These are phyloP conservation scores for Tolmerus cingulatus DNA, from an alignment of 2,888 invertebrate genomes.

Conservation along the genomic window DNA sequence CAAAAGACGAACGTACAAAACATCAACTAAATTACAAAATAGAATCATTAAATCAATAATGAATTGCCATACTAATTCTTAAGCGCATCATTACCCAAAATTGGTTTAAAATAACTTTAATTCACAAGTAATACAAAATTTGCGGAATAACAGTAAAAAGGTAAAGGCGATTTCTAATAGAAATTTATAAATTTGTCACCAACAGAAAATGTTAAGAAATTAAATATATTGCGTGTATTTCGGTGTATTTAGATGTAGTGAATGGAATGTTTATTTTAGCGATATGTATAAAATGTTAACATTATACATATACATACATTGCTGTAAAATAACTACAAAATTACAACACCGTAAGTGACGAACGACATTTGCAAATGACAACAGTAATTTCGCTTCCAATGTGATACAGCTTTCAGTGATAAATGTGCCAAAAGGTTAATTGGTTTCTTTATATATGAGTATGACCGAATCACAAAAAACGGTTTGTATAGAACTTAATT, in stretches of 20 bases:
- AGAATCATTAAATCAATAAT: neutral
- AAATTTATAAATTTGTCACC: neutral
- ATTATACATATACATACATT: slow-evolving; percentile 29
- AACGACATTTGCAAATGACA: slow-evolving; percentile 50
- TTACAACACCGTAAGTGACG: slow-evolving; percentile 47
- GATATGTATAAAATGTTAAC: neutral
- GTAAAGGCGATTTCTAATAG: neutral
- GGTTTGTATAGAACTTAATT: neutral
- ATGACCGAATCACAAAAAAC: neutral
- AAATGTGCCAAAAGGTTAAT: neutral
- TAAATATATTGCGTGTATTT: neutral
- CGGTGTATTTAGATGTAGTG: neutral
- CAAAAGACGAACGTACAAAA: neutral
- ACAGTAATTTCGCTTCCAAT: slow-evolving; percentile 48
- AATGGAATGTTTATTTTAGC: neutral
- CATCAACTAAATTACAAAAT: neutral
- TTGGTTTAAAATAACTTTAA: neutral
- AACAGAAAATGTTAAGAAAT: neutral
- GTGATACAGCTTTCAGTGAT: slow-evolving; percentile 48
- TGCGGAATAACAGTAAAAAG: neutral
- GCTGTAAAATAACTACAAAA: slow-evolving; percentile 27
- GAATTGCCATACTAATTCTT: neutral
- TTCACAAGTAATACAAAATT: neutral
- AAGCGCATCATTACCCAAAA: neutral
- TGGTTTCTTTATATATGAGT: neutral